Conservation (phyloP, 2,797 vertebrate species). For the Lacerta viridis region DNA sequence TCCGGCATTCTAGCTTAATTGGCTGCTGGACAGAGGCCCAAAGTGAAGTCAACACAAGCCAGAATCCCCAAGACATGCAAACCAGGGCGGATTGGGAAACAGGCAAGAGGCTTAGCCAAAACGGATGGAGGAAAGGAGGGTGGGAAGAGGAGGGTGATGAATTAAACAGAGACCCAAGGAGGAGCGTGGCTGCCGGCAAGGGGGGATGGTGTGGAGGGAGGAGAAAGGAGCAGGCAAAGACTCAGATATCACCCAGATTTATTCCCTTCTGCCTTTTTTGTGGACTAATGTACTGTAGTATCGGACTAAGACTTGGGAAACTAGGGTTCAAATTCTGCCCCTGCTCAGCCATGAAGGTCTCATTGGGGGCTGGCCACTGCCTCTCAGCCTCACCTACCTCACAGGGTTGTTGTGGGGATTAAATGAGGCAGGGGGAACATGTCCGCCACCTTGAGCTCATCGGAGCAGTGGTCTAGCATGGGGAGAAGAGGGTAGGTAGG, state of each 20-base stretch:
- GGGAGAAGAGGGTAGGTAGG: no score
- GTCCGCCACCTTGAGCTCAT: no score
- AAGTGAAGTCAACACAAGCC: neutral
- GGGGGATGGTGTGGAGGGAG: neutral
- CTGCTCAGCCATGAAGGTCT: no score
- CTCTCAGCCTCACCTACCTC: no score
- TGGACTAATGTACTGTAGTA: no score
- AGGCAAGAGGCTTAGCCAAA: neutral
- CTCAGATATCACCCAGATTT: neutral
- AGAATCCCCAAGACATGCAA: neutral
- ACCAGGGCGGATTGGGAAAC: constrained; percentile 14
- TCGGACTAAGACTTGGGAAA: no score
- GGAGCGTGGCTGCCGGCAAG: neutral
- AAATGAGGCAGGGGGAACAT: no score
- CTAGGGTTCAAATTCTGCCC: no score
- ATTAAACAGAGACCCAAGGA: neutral
- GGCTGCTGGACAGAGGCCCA: constrained; percentile 2
- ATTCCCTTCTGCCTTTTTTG: neutral
- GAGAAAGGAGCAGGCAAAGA: neutral
- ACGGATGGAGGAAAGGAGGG: neutral
- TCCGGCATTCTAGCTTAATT: constrained; percentile 28
- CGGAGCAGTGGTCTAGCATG: no score
- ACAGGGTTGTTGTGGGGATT: no score
- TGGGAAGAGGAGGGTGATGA: neutral
- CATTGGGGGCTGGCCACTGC: no score